These are phyloP conservation scores for Tiphia femorata DNA, from an alignment of 2,888 invertebrate species.

Conservation along the genomic window DNA sequence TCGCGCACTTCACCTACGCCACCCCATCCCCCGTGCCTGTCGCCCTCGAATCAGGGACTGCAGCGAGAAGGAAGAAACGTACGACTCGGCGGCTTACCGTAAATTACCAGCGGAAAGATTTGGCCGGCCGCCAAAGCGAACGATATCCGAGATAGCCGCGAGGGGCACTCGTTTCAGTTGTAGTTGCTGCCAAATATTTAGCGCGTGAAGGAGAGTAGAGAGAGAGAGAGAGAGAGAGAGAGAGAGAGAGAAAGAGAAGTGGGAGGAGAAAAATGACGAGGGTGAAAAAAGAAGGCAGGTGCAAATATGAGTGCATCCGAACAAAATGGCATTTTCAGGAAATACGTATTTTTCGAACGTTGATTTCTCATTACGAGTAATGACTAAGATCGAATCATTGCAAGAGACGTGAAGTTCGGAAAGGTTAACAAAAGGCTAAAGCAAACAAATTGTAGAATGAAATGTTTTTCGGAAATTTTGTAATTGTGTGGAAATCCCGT, in stretches of 20 bases:
- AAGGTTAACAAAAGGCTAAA: too few species aligned
- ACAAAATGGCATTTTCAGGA: too few species aligned
- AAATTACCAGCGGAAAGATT: constrained; percentile 55
- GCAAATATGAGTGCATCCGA: too few species aligned
- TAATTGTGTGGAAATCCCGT: too few species aligned
- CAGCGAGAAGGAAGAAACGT: constrained; percentile 20
- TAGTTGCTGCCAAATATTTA: not conserved
- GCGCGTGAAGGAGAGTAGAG: not conserved
- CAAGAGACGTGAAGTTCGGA: too few species aligned
- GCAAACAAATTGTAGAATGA: too few species aligned
- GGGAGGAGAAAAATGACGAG: not conserved
- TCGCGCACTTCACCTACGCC: not conserved
- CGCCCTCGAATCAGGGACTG: not conserved
- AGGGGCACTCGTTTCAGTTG: not conserved
- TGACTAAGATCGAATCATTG: too few species aligned
- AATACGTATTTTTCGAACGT: too few species aligned
- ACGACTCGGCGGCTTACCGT: constrained; percentile 40
- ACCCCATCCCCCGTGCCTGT: not conserved
- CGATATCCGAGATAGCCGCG: constrained; percentile 46
- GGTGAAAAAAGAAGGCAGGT: not conserved
- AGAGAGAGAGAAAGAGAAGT: too few species aligned
- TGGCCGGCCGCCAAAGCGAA: constrained; percentile 56
- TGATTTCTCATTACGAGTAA: too few species aligned
- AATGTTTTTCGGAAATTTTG: too few species aligned
- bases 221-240: not conserved